Base-by-base conservation (phyloP, 1,140 invertebrate species). In the Akabosia matsudoensis region DNA sequence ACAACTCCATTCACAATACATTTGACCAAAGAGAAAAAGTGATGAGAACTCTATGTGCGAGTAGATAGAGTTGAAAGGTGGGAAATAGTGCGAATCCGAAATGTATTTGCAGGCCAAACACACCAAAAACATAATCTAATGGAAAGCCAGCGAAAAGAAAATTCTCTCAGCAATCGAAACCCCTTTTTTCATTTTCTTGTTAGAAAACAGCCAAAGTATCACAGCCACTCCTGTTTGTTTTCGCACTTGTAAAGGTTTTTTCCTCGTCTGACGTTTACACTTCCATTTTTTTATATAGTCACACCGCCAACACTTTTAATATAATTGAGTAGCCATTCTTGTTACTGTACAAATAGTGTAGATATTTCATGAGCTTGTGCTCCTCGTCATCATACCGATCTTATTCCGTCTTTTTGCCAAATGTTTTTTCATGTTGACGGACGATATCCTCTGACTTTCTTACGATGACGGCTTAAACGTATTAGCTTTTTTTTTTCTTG, bases 21-120 rank as follows among this genome's bases (percentile, higher is more conserved):
- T 67, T 3, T 7, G 31, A 30, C n/a, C 7, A 30, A 28, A 31
- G 30, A 67, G 54, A 22, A 22, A 67, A 67, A 67, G 61, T 67
- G 61, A 67, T 67, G 61, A 67, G 61, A 30, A 67, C 26, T 30
- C 28, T 24, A 67, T 54, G 73, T 76, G 75, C 28, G 24, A 31
- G 45, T 64, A 54, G 77, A 77, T 77, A 75, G 75, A 79, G 75
- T 75, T 79, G 76, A 79, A 79, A 79, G 75, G 75, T 75, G 77
- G 61, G 75, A 77, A 77, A 79, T 79, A 77, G 78, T 79, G 78
- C 78, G 76, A 79, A 79, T 79, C 78, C 24, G 30, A 37, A 37
- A 72, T 34, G 54, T 31, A 52, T 73, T 75, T 74, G 67, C 72
- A 64, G 54, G 34, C 28, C 34, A 37, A 22, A 24, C 31, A 24